Conservation (phyloP, 1,140 invertebrate species). For the Drosophila quadrilineata region DNA sequence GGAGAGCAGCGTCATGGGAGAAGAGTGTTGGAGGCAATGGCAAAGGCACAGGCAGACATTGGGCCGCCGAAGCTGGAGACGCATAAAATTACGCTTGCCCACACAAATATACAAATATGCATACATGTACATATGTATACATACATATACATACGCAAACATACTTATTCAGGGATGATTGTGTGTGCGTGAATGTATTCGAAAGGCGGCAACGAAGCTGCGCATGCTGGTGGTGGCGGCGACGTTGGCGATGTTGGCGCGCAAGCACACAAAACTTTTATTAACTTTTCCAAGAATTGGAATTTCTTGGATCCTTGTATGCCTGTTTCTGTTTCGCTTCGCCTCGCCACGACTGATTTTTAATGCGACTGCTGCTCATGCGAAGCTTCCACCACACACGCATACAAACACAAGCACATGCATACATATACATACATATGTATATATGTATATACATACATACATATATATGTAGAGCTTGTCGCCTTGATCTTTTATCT, state of each 20-base stretch:
- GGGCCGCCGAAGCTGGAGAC: conserved; percentile 64
- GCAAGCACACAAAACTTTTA: conserved; percentile 72
- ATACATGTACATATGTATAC: conserved; percentile 19
- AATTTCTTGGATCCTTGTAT: conserved; percentile 78
- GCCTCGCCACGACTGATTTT: conserved; percentile 73
- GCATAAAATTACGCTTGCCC: conserved; percentile 66
- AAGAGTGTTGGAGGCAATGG: neutral
- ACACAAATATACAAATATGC: conserved; percentile 28
- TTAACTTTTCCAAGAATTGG: conserved; percentile 77
- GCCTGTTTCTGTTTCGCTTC: conserved; percentile 62
- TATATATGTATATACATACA: neutral
- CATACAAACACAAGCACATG: conserved; percentile 2
- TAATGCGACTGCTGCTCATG: conserved; percentile 51
- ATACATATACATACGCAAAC: neutral
- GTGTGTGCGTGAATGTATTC: conserved; percentile 19
- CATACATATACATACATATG: conserved; percentile 27
- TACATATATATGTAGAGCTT: conserved; percentile 46
- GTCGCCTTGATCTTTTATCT: conserved; percentile 49
- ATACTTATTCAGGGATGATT: neutral
- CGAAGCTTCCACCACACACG: conserved; percentile 32
- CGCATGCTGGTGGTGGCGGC: no score
- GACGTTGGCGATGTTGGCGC: no score
- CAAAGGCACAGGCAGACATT: conserved; percentile 57
- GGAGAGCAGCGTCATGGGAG: neutral
- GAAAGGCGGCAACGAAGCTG: conserved; percentile 70